These are phyloP conservation scores for Tipula lateralis DNA, from an alignment of 2,888 invertebrate genomes.

Conservation along the genomic window DNA sequence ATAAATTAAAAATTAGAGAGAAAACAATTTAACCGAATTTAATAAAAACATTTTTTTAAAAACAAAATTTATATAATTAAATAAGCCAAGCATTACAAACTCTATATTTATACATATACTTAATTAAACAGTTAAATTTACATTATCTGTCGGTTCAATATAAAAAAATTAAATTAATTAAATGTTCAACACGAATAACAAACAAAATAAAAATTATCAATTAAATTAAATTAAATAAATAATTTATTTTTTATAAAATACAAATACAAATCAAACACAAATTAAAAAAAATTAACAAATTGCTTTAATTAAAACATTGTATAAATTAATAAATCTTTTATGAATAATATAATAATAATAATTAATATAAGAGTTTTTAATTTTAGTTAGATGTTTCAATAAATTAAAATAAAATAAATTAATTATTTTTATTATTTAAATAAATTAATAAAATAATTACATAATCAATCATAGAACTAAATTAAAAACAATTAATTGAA, in stretches of 20 bases:
- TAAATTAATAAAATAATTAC: not conserved
- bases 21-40: slow-evolving; percentile 1
- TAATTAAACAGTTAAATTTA: slow-evolving; percentile 21
- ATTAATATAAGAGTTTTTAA: not conserved
- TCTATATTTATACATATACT: not conserved
- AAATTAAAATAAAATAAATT: not conserved
- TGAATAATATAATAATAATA: not conserved
- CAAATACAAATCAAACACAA: not conserved
- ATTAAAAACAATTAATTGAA: not conserved
- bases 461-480: not conserved
- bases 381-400: not conserved
- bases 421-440: not conserved
- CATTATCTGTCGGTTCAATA: not conserved
- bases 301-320: not conserved
- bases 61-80: not conserved
- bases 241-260: not conserved
- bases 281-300: not conserved
- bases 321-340: not conserved
- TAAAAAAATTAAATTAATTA: not conserved
- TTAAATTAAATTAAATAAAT: not conserved
- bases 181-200: not conserved
- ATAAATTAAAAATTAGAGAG: not conserved
- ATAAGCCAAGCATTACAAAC: not conserved
- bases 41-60: not conserved
- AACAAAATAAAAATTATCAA: not conserved